Evolutionary conservation across 2,888 invertebrate species (phyloP).

Genomic region (Ormyrus nitidulus): DNA sequence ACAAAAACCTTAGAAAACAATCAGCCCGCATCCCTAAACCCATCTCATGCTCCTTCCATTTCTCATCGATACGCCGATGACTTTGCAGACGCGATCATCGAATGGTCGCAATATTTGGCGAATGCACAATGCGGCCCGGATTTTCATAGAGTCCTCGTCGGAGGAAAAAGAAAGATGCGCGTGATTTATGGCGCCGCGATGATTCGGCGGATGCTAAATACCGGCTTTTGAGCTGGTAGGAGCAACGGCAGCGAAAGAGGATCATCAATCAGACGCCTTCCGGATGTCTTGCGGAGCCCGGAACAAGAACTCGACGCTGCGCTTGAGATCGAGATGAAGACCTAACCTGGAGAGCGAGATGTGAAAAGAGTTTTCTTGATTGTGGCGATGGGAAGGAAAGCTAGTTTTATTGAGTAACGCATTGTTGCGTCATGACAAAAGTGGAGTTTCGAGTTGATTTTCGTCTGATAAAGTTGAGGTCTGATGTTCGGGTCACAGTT

Average conservation of each 20-base stretch:
- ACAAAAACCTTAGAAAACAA: too few relatives aligned
- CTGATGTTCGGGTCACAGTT: too few relatives aligned
- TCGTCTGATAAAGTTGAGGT: not conserved
- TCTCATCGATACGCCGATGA: too few relatives aligned
- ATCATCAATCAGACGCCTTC: slow-evolving; percentile 69
- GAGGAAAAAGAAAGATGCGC: slow-evolving; percentile 60
- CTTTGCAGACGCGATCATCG: not conserved
- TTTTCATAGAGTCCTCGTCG: slow-evolving; percentile 1
- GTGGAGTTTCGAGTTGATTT: too few relatives aligned
- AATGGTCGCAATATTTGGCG: not conserved
- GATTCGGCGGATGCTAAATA: slow-evolving; percentile 74
- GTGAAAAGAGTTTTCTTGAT: not conserved
- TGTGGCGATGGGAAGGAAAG: too few relatives aligned
- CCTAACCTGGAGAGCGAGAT: not conserved
- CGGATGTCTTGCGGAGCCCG: slow-evolving; percentile 57
- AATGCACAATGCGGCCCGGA: slow-evolving; percentile 28
- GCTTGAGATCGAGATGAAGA: not conserved
- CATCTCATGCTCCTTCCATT: too few relatives aligned
- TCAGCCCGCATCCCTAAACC: too few relatives aligned
- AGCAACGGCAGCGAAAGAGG: slow-evolving; percentile 55
- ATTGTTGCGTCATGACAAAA: too few relatives aligned
- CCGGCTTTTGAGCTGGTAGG: slow-evolving; percentile 63
- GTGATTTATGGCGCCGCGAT: slow-evolving; percentile 73
- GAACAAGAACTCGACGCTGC: slow-evolving; percentile 16
- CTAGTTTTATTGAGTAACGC: too few relatives aligned